Percentiles rank a stretch among this genome's conserved stretches.
These are phyloP conservation scores for Steinernema khuongi DNA, from an alignment of 1,140 invertebrate species.

Conservation along the genomic window DNA sequence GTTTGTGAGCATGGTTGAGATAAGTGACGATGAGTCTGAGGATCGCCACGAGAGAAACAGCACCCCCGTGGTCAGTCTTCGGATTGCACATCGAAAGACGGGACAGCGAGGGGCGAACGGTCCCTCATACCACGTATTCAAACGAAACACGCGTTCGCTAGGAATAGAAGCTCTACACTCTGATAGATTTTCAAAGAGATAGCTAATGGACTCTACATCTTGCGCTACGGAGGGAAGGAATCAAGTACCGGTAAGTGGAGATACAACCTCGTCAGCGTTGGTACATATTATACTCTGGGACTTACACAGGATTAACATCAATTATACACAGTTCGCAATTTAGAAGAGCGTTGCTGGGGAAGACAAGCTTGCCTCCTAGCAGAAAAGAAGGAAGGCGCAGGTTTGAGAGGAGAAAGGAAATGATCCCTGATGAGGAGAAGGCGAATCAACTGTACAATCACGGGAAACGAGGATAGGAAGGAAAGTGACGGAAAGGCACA, in stretches of 20 bases:
- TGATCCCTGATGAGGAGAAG: conserved; percentile 10
- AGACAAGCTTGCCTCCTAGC: neutral
- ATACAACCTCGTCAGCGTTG: conserved; percentile 11
- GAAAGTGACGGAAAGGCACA: neutral
- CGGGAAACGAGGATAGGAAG: neutral
- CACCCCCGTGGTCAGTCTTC: neutral
- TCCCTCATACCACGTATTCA: neutral
- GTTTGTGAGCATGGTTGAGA: neutral
- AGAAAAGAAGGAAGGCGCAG: neutral
- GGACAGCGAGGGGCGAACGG: neutral
- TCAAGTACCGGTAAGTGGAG: conserved; percentile 15
- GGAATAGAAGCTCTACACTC: neutral
- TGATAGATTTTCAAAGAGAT: neutral
- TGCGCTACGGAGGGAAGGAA: neutral
- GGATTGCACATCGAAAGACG: neutral
- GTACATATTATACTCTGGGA: neutral
- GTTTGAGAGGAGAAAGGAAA: conserved; percentile 1
- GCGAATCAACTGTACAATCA: neutral
- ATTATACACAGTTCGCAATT: neutral
- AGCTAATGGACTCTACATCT: neutral
- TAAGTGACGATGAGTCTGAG: neutral
- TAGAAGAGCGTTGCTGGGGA: conserved; percentile 5
- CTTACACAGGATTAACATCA: neutral
- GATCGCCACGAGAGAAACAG: neutral
- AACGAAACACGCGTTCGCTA: conserved; percentile 5